Evolutionary conservation across 1,140 invertebrate species (phyloP), one percentile per base, ranked within the genome.

Genomic region (Anthonomus grandis): DNA sequence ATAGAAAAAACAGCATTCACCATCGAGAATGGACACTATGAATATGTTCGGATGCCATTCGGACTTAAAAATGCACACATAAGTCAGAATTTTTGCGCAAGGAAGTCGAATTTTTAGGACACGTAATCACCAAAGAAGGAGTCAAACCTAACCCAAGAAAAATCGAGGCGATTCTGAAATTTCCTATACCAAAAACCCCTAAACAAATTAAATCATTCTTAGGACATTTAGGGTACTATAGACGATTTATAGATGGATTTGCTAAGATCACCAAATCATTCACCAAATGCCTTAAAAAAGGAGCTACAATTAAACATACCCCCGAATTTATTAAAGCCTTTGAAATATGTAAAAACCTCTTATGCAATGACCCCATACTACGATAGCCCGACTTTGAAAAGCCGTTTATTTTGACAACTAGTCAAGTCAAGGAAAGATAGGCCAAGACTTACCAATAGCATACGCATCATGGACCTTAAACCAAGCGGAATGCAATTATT

Each of bases 1-100:
- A 67, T 51, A 15, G 31, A 54, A 5, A 79, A 78, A 63, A 78
- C 75, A 4, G 70, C 69, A 1, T 76, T 75, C 45, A 44, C 19
- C 2, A 63, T 57, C 5, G 66, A 68, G 15, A 64, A 65, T 23
- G 73, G 71, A 6, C 70, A 74, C 48, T 76, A 66, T 37, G 65
- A 74, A 58, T 75, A 67, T 50, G 18, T 42, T 23, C 44, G 67
- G 25, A 67, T 77, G 61, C 68, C 69, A 5, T 75, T 76, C 49
- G 13, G 62, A 65, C 39, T 58, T 60, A 17, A 53, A 56, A 24
- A 56, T 56, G 9, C 44, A 56, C 19, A 4, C 27, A 56, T 24
- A 56, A 59, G 62, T 38, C 2, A 9, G 34, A 60, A 51, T 52
- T 47, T 39, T 10, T 42, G 36, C 1, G 54, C 44, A 57, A 53